Conservation (phyloP, 2,797 vertebrate species). For the Lagocephalus sceleratus region DNA sequence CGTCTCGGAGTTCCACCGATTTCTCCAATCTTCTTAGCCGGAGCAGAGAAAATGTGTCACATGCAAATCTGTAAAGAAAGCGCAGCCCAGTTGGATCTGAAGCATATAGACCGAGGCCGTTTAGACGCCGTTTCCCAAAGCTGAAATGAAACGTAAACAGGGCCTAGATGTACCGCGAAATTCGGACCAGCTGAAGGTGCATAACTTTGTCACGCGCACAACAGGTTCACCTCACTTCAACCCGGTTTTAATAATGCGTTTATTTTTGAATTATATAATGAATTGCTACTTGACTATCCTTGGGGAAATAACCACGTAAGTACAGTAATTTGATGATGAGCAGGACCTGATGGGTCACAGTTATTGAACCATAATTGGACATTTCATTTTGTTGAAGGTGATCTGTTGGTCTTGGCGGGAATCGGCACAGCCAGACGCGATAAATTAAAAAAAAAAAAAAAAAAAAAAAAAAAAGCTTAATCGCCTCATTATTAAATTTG, state of each 20-base stretch:
- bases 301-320: constrained; percentile 54
- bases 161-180: no score
- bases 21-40: no score
- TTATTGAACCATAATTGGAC: constrained; percentile 59
- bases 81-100: no score
- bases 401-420: constrained; percentile 18
- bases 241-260: constrained; percentile 28
- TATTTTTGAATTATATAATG: constrained; percentile 40
- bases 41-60: neutral
- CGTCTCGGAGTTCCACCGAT: no score
- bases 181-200: no score
- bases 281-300: constrained; percentile 53
- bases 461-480: constrained; percentile 23
- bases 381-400: constrained; percentile 50
- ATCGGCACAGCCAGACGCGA: constrained; percentile 5
- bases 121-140: no score
- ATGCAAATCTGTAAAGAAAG: no score
- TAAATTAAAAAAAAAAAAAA: constrained; percentile 1
- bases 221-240: no score
- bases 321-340: constrained; percentile 57
- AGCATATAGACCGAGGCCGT: no score
- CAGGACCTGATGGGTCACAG: constrained; percentile 50
- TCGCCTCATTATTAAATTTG: constrained; percentile 33
- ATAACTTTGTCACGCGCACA: no score
- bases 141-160: no score